Evolutionary conservation across 1,140 invertebrate species (phyloP), one percentile per base, ranked within the genome.

Genomic region (Trachymyrmex cornetzi): DNA sequence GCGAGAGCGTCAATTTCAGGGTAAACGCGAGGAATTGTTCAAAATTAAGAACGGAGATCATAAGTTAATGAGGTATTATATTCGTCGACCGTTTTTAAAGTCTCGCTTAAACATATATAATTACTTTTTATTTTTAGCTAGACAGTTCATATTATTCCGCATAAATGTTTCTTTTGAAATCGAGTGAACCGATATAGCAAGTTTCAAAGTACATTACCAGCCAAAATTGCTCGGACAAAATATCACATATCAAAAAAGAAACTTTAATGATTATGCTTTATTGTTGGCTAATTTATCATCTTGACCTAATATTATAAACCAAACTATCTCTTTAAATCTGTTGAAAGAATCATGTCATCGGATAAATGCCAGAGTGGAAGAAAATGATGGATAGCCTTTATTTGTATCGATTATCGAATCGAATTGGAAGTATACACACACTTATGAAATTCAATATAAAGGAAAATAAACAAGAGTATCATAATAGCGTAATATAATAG

Each of bases 41-140:
- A 53, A 84, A 59, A 75, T 84, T 84, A 84, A 27, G 57, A n/a
- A 84, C 53, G 55, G 24, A 34, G 80, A 75, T 84, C 80, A 55
- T 24, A 63, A 50, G 69, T 84, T 84, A 84, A 84, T 38, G 55
- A 84, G 69, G 11, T 75, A 63, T 84, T 38, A 24, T 57, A 27
- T 72, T 81, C 34, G 61, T 75, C 69, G 80, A 34, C 7, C 38
- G 16, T 38, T 61, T 27, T 50, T 50, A 50, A 61, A 72, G 14
- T 12, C 24, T n/a, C 6, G 38, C n/a, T 63, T 48, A 38, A 64
- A 48, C n/a, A 19, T 14, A 67, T 48, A 1, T 67, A 22, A 55
- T 19, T 24, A 16, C 16, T 57, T 38, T 30, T 38, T 71, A 34
- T 3, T 71, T 55, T 71, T 34, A 4, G 0, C 5, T 24, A 16